Conservation (phyloP, 2,888 invertebrate genomes). For the Cheilosia variabilis region DNA sequence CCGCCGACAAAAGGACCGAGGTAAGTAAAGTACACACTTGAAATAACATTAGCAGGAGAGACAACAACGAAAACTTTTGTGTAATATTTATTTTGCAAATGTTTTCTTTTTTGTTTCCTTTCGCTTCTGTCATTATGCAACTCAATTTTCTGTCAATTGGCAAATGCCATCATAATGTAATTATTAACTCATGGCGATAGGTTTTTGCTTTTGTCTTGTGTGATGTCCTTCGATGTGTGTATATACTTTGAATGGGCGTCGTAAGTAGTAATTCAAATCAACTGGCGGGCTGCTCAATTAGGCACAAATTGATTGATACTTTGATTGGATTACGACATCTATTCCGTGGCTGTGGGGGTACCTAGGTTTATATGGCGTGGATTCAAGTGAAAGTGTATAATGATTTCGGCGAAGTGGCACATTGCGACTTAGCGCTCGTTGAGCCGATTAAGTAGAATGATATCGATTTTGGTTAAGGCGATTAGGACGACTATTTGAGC, state of each 20-base stretch:
- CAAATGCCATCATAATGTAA: slow-evolving; percentile 55
- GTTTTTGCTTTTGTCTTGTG: slow-evolving; percentile 9
- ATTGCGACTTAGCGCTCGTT: slow-evolving; percentile 48
- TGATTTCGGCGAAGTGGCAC: slow-evolving; percentile 58
- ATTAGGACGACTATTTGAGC: slow-evolving; percentile 46
- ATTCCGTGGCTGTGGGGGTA: slow-evolving; percentile 8
- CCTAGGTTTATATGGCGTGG: slow-evolving; percentile 20
- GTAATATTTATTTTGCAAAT: slow-evolving; percentile 65
- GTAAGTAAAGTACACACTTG: slow-evolving; percentile 25
- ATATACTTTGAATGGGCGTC: slow-evolving; percentile 36
- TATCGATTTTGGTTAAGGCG: slow-evolving; percentile 69
- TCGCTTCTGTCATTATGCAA: slow-evolving; percentile 47
- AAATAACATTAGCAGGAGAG: slow-evolving; percentile 25
- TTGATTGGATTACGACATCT: slow-evolving; percentile 70
- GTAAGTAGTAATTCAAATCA: slow-evolving; percentile 56
- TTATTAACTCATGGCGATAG: slow-evolving; percentile 54
- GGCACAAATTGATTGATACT: slow-evolving; percentile 72
- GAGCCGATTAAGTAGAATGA: slow-evolving; percentile 67
- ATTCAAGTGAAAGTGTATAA: slow-evolving; percentile 67
- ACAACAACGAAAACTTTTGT: slow-evolving; percentile 32
- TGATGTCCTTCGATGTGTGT: slow-evolving; percentile 32
- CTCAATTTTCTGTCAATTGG: slow-evolving; percentile 66
- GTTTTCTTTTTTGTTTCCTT: slow-evolving; percentile 29
- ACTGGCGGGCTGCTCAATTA: slow-evolving; percentile 65
- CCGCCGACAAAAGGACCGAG: slow-evolving; percentile 11